Evolutionary conservation across 2,113 vertebrate genomes (phyloP).

Genomic region (Sclerurus mexicanus): DNA sequence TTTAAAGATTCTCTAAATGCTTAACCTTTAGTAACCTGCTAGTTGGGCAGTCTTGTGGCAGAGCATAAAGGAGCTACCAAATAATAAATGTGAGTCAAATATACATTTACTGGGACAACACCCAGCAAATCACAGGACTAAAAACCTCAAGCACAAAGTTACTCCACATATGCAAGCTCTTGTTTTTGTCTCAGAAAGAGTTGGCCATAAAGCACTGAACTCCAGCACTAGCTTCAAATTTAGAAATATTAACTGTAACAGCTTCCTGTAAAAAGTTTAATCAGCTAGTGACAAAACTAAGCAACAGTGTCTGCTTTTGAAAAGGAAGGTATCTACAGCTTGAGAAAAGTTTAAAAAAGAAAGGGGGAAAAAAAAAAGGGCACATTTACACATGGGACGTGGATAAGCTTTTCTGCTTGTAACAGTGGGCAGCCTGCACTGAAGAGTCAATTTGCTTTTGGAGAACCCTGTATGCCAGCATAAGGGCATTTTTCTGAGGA

Average conservation of each 20-base stretch:
- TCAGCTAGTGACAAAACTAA: neutral
- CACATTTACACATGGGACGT: neutral
- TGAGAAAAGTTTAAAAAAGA: neutral
- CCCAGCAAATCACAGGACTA: neutral
- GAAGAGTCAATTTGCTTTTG: neutral
- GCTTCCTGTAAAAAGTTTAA: neutral
- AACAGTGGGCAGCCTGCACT: neutral
- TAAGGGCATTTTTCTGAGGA: neutral
- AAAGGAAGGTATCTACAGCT: neutral
- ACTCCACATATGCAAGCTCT: neutral
- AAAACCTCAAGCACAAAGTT: neutral
- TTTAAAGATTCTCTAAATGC: neutral
- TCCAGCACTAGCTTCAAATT: neutral
- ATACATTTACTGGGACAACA: neutral
- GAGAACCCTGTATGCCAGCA: neutral
- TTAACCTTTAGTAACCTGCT: neutral
- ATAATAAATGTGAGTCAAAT: neutral
- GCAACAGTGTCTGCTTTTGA: neutral
- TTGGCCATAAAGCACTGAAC: neutral
- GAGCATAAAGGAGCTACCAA: neutral
- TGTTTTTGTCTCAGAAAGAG: neutral
- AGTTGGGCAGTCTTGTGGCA: neutral
- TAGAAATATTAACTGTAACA: neutral
- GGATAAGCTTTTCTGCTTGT: neutral
- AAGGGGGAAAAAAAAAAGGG: rapidly evolving